Conservation (phyloP, 2,888 invertebrate species). For the Euphydryas editha region DNA sequence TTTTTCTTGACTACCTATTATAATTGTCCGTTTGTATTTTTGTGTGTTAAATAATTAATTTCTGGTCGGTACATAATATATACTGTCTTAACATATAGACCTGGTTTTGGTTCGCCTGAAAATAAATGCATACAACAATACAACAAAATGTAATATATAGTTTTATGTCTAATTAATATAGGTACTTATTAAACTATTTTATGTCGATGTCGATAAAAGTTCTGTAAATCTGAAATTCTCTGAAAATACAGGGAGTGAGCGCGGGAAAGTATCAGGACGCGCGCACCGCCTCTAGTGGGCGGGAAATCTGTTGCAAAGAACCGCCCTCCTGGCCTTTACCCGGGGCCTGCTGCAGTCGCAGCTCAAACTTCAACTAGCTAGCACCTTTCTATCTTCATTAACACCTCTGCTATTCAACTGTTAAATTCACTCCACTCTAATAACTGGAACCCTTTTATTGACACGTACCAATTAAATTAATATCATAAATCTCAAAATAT, state of each 20-base stretch:
- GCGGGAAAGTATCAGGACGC: neutral
- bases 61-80: too few species aligned
- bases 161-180: neutral
- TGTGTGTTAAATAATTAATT: too few species aligned
- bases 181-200: neutral
- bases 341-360: slow-evolving; percentile 4
- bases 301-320: slow-evolving; percentile 9
- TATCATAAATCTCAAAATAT: too few species aligned
- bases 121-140: too few species aligned
- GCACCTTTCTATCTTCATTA: neutral
- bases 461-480: too few species aligned
- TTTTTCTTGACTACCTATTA: too few species aligned
- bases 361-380: neutral
- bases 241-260: neutral
- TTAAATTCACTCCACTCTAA: neutral
- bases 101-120: too few species aligned
- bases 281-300: slow-evolving; percentile 4
- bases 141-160: too few species aligned
- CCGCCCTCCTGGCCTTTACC: slow-evolving; percentile 1
- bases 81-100: too few species aligned
- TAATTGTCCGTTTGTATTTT: too few species aligned
- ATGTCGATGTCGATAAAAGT: neutral
- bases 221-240: slow-evolving; percentile 1
- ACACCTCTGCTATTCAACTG: neutral
- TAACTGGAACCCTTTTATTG: neutral